These are phyloP conservation scores for Ceratoteleas bidentatus DNA, from an alignment of 1,140 invertebrate genomes.

Conservation along the genomic window DNA sequence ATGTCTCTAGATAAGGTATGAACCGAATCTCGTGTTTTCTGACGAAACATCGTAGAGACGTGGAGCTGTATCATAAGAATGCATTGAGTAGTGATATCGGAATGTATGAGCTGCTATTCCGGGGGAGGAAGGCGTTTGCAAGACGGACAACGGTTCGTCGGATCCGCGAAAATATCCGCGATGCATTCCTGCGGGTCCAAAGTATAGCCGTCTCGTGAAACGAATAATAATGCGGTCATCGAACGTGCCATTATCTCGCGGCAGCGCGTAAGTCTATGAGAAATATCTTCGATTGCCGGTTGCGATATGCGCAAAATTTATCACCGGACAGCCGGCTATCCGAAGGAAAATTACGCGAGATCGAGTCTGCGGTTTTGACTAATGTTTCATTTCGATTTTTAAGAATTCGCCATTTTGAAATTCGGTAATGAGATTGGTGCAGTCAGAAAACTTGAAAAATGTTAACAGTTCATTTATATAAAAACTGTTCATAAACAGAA, in stretches of 20 bases:
- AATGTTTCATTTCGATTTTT: no score
- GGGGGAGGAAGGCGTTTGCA: constrained; percentile 22
- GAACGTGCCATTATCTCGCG: constrained; percentile 47
- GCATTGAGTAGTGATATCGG: constrained; percentile 30
- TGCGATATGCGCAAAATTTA: no score
- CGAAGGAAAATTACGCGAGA: no score
- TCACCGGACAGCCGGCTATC: no score
- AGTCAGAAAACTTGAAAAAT: no score
- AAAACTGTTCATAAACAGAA: no score
- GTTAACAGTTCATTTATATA: no score
- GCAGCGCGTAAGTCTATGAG: no score
- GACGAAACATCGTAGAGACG: constrained; percentile 36
- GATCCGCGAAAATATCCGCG: constrained; percentile 39
- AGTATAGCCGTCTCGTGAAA: constrained; percentile 42
- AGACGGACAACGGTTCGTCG: constrained; percentile 48
- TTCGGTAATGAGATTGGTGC: no score
- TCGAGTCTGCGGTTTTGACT: no score
- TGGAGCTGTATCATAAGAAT: constrained; percentile 39
- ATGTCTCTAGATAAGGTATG: not conserved
- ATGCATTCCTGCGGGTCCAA: constrained; percentile 37
- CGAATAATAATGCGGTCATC: constrained; percentile 60
- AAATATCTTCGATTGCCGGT: no score
- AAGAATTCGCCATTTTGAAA: no score
- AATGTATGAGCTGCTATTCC: constrained; percentile 26
- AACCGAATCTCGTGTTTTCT: constrained; percentile 1